Evolutionary conservation across 2,113 vertebrate genomes (phyloP).

Genomic region (Calypte anna): DNA sequence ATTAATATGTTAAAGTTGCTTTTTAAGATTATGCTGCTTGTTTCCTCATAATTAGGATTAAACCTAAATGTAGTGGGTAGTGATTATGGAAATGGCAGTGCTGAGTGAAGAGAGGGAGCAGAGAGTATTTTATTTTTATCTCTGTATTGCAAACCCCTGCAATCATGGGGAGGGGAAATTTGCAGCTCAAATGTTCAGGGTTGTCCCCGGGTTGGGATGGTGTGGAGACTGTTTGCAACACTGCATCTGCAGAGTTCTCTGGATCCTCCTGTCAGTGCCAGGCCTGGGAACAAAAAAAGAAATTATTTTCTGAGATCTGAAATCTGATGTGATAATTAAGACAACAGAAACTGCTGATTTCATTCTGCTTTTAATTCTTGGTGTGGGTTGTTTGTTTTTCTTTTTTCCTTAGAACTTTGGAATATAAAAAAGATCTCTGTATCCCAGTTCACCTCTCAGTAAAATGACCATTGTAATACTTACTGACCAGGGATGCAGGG

Average conservation of each 20-base stretch:
- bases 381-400: neutral
- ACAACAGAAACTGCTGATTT: too few relatives aligned
- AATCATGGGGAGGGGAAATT: neutral
- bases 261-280: neutral
- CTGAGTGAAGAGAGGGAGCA: neutral
- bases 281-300: neutral
- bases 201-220: neutral
- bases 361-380: too few relatives aligned
- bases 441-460: neutral
- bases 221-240: neutral
- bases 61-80: neutral
- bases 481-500: neutral
- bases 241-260: neutral
- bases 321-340: neutral
- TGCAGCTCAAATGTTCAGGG: neutral
- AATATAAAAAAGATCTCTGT: neutral
- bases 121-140: neutral
- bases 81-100: neutral
- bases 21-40: constrained; percentile 50
- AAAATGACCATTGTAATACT: neutral
- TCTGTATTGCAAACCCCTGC: neutral
- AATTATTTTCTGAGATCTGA: neutral
- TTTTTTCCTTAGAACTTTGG: neutral
- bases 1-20: constrained; percentile 58
- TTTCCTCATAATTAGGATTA: constrained; percentile 42